Evolutionary conservation across 2,113 vertebrate genomes (phyloP).

Genomic region (Alligator sinensis): DNA sequence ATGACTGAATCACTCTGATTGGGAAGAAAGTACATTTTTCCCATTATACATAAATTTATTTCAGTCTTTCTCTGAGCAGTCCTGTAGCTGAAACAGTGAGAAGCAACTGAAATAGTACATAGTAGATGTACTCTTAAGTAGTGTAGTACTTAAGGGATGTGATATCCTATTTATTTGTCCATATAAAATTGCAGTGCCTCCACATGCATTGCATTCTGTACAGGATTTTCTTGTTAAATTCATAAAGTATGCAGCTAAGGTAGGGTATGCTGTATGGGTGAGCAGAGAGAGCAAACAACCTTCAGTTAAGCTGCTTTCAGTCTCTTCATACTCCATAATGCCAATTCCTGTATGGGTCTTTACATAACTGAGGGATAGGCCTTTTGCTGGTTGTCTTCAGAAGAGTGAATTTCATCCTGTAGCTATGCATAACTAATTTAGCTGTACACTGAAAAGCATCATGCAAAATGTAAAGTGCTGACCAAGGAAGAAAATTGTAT

Average conservation of each 20-base stretch:
- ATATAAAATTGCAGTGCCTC: not conserved
- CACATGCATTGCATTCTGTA: not conserved
- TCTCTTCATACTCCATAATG: no score
- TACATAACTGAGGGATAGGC: rapidly evolving
- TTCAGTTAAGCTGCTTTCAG: not conserved
- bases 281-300: not conserved
- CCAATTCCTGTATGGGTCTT: no score
- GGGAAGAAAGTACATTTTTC: not conserved
- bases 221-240: not conserved
- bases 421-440: rapidly evolving
- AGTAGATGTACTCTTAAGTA: not conserved
- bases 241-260: not conserved
- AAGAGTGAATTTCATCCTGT: not conserved
- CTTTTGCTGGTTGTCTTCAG: not conserved
- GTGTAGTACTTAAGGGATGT: not conserved
- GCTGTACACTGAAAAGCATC: rapidly evolving
- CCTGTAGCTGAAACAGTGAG: not conserved
- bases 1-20: not conserved
- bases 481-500: not conserved
- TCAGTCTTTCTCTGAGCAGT: not conserved
- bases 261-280: not conserved
- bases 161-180: not conserved
- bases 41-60: not conserved
- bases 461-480: not conserved
- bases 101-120: not conserved